Base-by-base conservation (phyloP, 2,113 vertebrate species). In the Zingel zingel region DNA sequence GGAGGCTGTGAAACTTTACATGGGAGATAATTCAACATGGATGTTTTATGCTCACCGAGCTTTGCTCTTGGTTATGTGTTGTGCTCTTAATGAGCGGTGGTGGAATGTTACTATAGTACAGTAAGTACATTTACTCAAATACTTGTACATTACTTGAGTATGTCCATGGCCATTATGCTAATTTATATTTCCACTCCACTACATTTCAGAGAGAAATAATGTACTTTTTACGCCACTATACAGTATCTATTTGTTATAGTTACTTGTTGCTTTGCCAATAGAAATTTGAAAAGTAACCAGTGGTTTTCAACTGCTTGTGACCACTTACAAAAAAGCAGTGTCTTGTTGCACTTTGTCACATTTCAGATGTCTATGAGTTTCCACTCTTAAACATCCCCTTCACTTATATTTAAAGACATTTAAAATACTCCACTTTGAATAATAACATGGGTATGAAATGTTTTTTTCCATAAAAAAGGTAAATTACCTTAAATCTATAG, bases 1-100 rank as follows among this genome's bases (percentile, higher is more conserved):
- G 4, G 23, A 50, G 5, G 64, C 23, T 51, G 5, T 54, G 21
- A 50, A 74, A 68, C 50, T 83, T 75, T 75, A 76, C 7, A 21
- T 51, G 27, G 33, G 7, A 23, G 71, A 51, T 51, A 36, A 73
- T 81, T 80, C 19, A 56, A 11, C 16, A 6, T 10, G 64, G 10
- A 33, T 39, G 33, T 33, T 43, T 43, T 6, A 25, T 1, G 14
- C 1, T 43, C 9, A 16, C 13, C 23, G 39, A 62, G 6, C 6
- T 27, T 12, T 12, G 0, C 12, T 47, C 47, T 45, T 68, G 8
- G 15, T 74, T 36, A 19, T 61, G 33, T 18, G 58, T 51, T 25
- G 61, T 2, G 14, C 6, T 79, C 14, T 43, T 5, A 43, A 21
- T 19, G 16, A 33, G 23, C n/a, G 5, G 64, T 2, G 15, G 2